phyloP scores from a whole-genome alignment of 2,797 vertebrate species.

The Mastacembelus armatus region DNA sequence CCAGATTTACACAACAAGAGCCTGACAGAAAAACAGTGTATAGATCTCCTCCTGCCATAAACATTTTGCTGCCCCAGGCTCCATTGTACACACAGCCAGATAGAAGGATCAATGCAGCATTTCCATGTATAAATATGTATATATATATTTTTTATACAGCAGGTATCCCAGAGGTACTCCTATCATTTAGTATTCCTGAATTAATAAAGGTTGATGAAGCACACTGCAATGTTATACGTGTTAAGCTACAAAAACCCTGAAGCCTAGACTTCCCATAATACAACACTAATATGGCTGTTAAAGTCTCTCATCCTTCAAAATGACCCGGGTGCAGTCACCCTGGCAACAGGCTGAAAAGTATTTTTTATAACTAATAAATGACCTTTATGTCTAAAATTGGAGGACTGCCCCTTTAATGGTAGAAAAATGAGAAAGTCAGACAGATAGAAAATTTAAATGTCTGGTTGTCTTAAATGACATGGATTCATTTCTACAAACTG shows the following conservation, averaged over 20 bases:
- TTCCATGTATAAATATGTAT: too few relatives aligned
- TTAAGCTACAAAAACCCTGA: neutral
- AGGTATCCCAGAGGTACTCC: too few relatives aligned
- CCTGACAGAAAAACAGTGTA: slow-evolving; percentile 35
- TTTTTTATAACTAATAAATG: neutral
- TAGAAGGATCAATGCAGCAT: slow-evolving; percentile 45
- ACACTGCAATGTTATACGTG: neutral
- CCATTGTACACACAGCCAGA: slow-evolving; percentile 45
- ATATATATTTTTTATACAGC: too few relatives aligned
- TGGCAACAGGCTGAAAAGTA: too few relatives aligned
- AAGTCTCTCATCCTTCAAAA: neutral
- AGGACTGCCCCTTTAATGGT: neutral
- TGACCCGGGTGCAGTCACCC: too few relatives aligned
- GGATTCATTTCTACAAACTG: neutral
- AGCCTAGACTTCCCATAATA: slow-evolving; percentile 1
- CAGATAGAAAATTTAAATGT: neutral
- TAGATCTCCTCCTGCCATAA: slow-evolving; percentile 26
- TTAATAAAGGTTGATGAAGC: neutral
- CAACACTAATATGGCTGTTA: neutral
- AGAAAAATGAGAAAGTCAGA: neutral
- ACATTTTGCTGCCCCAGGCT: slow-evolving; percentile 19
- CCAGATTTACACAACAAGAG: slow-evolving; percentile 61
- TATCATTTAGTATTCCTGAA: too few relatives aligned
- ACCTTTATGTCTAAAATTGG: neutral
- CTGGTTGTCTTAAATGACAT: neutral